Evolutionary conservation across 2,113 vertebrate genomes (phyloP).

Genomic region (Pygoscelis adeliae): DNA sequence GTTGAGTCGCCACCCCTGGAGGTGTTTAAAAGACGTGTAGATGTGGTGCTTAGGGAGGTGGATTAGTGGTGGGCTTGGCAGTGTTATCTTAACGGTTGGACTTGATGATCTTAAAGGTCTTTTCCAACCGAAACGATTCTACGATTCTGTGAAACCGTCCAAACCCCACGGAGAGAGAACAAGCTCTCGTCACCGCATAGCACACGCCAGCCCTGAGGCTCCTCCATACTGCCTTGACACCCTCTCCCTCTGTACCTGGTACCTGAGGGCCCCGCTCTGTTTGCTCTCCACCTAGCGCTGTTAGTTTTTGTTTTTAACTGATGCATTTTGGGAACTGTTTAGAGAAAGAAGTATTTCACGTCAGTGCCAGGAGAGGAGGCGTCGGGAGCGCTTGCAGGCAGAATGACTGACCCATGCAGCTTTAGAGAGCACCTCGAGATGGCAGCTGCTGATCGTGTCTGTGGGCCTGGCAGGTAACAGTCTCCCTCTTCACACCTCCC

Average conservation of each 20-base stretch:
- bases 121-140: background rate
- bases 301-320: background rate
- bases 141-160: background rate
- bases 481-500: background rate
- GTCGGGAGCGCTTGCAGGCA: background rate
- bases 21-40: background rate
- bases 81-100: rapidly evolving
- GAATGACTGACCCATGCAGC: background rate
- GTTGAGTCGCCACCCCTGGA: background rate
- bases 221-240: rapidly evolving
- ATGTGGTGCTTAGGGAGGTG: rapidly evolving
- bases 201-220: background rate
- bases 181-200: rapidly evolving
- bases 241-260: rapidly evolving
- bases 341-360: background rate
- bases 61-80: background rate
- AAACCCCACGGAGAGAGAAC: too few relatives aligned
- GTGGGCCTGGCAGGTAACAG: background rate
- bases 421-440: background rate
- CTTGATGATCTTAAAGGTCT: background rate
- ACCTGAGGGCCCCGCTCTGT: background rate
- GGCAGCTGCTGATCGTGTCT: background rate
- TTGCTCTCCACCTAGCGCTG: background rate
- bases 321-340: background rate
- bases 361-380: background rate